Percentiles rank a stretch among this genome's conserved stretches.
Conservation (phyloP, 2,888 invertebrate genomes). For the Synergus umbraculus region DNA sequence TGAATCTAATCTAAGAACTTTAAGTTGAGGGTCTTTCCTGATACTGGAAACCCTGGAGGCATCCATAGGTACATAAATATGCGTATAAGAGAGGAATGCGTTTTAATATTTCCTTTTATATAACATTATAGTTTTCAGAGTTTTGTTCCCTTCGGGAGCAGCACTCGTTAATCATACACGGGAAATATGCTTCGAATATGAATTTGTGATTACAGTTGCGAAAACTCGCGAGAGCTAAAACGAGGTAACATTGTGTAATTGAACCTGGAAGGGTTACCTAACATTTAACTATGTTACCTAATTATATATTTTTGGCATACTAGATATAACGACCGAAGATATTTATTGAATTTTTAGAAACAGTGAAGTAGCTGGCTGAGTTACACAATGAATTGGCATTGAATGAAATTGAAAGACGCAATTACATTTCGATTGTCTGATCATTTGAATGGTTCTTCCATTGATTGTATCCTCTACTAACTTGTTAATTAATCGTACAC, state of each 20-base stretch:
- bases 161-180: conserved; percentile 67
- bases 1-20: conserved; percentile 10
- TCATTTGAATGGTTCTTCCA: conserved; percentile 68
- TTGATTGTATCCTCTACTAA: conserved; percentile 63
- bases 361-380: conserved; percentile 60
- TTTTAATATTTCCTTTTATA: conserved; percentile 56
- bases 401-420: conserved; percentile 66
- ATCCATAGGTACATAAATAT: conserved; percentile 49
- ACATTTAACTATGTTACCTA: no score
- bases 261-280: background rate
- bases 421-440: conserved; percentile 73
- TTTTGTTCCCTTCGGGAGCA: conserved; percentile 52
- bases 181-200: conserved; percentile 64
- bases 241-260: background rate
- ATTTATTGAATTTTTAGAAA: conserved; percentile 54
- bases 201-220: conserved; percentile 61
- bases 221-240: background rate
- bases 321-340: no score
- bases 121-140: conserved; percentile 51
- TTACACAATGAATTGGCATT: conserved; percentile 69
- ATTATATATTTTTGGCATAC: no score
- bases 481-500: conserved; percentile 65
- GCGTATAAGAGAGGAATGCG: conserved; percentile 48
- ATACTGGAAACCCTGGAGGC: conserved; percentile 16
- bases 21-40: background rate